phyloP scores from a whole-genome alignment of 2,113 vertebrate genomes.

The Amazona guildingii region DNA sequence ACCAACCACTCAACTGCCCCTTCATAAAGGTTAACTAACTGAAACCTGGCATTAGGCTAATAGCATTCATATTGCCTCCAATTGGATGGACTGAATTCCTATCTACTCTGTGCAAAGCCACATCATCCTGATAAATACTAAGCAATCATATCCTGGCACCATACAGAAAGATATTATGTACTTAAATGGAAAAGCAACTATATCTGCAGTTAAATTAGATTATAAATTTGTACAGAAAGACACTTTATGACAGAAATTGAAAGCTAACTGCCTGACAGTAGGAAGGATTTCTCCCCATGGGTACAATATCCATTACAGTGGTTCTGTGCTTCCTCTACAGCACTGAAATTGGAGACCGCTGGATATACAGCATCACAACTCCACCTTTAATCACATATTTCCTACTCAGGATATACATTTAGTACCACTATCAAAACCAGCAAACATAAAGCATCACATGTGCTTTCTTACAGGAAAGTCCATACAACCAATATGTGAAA shows the following conservation, averaged over 20 bases:
- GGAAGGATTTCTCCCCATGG: not conserved
- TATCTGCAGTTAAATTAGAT: not conserved
- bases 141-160: not conserved
- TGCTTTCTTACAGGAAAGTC: not conserved
- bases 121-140: not conserved
- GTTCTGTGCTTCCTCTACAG: not conserved
- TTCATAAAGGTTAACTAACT: not conserved
- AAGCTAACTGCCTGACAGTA: not conserved
- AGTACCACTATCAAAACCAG: not conserved
- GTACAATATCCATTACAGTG: not conserved
- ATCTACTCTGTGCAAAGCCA: not conserved
- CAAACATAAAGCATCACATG: not conserved
- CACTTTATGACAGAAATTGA: not conserved
- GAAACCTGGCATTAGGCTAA: not conserved
- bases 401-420: not conserved
- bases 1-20: not conserved
- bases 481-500: not conserved
- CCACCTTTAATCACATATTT: not conserved
- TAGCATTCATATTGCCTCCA: not conserved
- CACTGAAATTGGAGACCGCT: not conserved
- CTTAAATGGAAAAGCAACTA: not conserved
- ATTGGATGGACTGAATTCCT: not conserved
- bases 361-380: not conserved
- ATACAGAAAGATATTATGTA: not conserved
- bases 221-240: slow-evolving; percentile 2